A percentile compares a stretch with the other conserved stretches of the same genome.
These are phyloP conservation scores for Vespertilio murinus DNA, from an alignment of 2,797 vertebrate genomes.

Conservation along the genomic window DNA sequence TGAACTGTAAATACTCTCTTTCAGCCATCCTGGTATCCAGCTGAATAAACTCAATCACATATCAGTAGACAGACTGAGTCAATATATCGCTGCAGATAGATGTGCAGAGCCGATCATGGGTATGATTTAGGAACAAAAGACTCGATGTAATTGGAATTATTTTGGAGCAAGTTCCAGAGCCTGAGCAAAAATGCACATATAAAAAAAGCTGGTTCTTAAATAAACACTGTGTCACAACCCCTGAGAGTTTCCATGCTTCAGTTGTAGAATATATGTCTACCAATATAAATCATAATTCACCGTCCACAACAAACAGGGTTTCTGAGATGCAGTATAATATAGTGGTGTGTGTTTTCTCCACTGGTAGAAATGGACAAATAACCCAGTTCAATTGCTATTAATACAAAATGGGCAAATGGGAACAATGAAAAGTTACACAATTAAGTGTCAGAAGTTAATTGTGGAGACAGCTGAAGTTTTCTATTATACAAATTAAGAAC, in stretches of 20 bases:
- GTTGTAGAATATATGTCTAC: neutral
- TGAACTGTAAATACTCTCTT: conserved; percentile 68
- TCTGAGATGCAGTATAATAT: neutral
- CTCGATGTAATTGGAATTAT: neutral
- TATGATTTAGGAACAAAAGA: conserved; percentile 59
- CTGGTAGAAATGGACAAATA: neutral
- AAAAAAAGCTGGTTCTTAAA: neutral
- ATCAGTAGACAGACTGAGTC: conserved; percentile 52
- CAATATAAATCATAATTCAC: conserved; percentile 33
- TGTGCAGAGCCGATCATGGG: conserved; percentile 42
- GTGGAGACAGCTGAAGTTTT: neutral
- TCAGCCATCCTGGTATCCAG: conserved; percentile 47
- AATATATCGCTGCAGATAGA: conserved; percentile 12
- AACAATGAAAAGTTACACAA: conserved; percentile 44
- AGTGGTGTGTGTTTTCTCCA: neutral
- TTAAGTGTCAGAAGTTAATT: conserved; percentile 23
- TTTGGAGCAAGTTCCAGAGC: neutral
- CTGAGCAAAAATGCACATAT: neutral
- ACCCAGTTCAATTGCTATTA: neutral
- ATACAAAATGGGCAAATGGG: conserved; percentile 17
- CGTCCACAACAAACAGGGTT: neutral
- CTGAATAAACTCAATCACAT: conserved; percentile 61
- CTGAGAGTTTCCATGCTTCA: neutral
- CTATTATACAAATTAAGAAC: conserved; percentile 42
- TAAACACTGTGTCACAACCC: neutral